phyloP scores from a whole-genome alignment of 2,888 invertebrate species.

The Cephus rjabovi region DNA sequence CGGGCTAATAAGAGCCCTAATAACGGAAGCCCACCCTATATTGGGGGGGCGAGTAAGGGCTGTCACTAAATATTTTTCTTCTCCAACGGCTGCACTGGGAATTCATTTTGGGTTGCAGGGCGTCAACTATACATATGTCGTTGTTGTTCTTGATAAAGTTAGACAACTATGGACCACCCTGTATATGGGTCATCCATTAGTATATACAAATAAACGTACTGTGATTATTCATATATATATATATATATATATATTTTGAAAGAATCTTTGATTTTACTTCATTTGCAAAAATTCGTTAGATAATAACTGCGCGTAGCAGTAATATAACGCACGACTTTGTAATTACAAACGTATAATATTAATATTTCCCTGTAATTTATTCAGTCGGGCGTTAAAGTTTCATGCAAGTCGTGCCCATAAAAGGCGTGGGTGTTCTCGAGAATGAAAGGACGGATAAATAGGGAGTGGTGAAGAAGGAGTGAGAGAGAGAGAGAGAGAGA shows the following conservation, averaged over 20 bases:
- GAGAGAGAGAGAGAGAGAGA: background rate
- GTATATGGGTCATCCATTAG: background rate
- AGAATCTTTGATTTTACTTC: background rate
- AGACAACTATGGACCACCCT: background rate
- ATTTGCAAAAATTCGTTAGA: background rate
- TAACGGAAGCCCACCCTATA: conserved; percentile 51
- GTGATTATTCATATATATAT: background rate
- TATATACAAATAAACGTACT: background rate
- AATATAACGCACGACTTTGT: background rate
- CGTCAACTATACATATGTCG: conserved; percentile 2
- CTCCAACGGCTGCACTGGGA: conserved; percentile 47
- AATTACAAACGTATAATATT: background rate
- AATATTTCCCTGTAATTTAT: conserved; percentile 45
- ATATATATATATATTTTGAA: background rate
- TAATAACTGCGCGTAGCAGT: background rate
- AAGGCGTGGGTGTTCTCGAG: conserved; percentile 43
- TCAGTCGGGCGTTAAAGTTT: conserved; percentile 57
- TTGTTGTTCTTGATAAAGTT: background rate
- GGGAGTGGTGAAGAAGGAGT: background rate
- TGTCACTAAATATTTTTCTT: conserved; percentile 65
- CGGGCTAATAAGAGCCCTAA: conserved; percentile 63
- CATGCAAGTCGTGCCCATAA: conserved; percentile 58
- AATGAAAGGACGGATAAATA: conserved; percentile 23
- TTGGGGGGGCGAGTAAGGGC: conserved; percentile 37
- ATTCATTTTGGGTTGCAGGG: conserved; percentile 12